A percentile compares a stretch with the other conserved stretches of the same genome.
These are phyloP conservation scores for Odontesthes bonariensis DNA, from an alignment of 2,113 vertebrate species.

Conservation along the genomic window DNA sequence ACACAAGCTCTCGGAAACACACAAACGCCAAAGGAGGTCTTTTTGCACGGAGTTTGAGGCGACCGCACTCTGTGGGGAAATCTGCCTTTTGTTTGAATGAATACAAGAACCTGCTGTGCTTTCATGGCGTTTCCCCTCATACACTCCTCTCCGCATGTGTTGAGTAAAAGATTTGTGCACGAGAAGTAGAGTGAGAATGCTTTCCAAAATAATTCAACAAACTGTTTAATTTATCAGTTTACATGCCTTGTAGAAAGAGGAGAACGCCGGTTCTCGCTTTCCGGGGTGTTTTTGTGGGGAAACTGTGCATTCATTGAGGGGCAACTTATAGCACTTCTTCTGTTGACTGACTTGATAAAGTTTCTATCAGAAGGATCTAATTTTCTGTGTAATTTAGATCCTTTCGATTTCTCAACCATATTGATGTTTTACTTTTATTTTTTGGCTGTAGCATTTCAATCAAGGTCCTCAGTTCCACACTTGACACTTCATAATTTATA, in stretches of 20 bases:
- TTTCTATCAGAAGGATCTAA: neutral
- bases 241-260: neutral
- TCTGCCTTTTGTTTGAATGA: slow-evolving; percentile 73
- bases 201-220: neutral
- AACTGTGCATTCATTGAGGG: neutral
- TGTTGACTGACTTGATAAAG: neutral
- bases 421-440: too few species aligned
- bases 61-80: slow-evolving; percentile 62
- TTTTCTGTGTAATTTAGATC: too few species aligned
- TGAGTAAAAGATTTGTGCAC: neutral
- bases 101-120: slow-evolving; percentile 55
- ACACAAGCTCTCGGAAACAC: slow-evolving; percentile 32
- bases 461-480: too few species aligned
- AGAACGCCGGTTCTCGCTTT: neutral
- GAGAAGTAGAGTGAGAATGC: neutral
- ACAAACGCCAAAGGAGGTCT: slow-evolving; percentile 51
- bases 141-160: slow-evolving; percentile 9
- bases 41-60: slow-evolving; percentile 64
- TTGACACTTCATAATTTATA: too few species aligned
- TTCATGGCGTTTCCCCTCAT: slow-evolving; percentile 25
- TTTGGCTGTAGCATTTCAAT: too few species aligned
- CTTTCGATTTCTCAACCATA: too few species aligned
- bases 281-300: neutral
- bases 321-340: neutral
- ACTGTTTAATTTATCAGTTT: neutral